Evolutionary conservation across 2,113 vertebrate genomes (phyloP).

Genomic region (Phyllostomus discolor): DNA sequence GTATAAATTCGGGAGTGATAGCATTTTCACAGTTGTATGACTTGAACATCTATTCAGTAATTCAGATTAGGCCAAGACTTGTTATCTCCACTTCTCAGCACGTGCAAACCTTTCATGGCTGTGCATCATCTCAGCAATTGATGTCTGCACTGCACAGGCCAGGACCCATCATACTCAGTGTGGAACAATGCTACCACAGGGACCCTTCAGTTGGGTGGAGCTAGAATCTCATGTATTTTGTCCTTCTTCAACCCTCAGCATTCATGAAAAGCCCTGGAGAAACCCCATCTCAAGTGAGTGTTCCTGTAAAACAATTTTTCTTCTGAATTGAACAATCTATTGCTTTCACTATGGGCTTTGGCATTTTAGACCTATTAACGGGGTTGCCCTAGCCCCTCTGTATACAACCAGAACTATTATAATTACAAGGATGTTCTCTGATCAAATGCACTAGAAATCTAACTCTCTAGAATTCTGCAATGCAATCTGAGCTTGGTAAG

Average conservation of each 20-base stretch:
- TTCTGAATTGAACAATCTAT: background rate
- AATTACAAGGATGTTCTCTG: background rate
- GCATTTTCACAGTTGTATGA: background rate
- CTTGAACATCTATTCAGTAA: background rate
- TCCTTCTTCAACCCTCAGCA: background rate
- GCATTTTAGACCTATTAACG: background rate
- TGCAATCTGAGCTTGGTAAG: background rate
- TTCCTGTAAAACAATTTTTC: background rate
- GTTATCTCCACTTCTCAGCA: background rate
- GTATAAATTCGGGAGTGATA: background rate
- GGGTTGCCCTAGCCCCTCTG: background rate
- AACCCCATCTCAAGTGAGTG: background rate
- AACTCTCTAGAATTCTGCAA: background rate
- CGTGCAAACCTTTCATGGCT: background rate
- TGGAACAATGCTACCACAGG: background rate
- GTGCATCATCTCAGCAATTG: background rate
- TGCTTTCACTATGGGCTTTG: background rate
- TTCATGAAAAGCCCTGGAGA: background rate
- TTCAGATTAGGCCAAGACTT: background rate
- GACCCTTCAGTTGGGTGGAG: background rate
- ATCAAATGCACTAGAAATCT: constrained; percentile 3
- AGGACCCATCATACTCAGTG: background rate
- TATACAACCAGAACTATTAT: background rate
- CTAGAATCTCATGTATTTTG: background rate
- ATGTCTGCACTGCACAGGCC: background rate